A percentile compares a stretch with the other conserved stretches of the same genome.
These are phyloP conservation scores for Drosophila persimilis DNA, from an alignment of 1,140 invertebrate species.

Conservation along the genomic window DNA sequence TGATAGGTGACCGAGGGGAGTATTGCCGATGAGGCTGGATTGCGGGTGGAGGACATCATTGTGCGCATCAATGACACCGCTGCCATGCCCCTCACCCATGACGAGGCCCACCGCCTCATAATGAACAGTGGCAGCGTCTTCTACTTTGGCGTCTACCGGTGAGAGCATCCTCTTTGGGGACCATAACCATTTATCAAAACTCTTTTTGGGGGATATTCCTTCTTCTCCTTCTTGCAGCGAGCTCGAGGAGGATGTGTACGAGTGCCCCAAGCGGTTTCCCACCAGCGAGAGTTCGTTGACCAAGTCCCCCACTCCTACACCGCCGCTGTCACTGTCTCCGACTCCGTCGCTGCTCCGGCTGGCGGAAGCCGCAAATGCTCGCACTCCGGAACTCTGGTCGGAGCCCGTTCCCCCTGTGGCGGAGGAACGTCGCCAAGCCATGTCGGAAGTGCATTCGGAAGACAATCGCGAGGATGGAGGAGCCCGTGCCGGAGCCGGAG, in stretches of 20 bases:
- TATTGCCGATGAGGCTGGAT: constrained; percentile 91
- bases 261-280: constrained; percentile 48
- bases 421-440: constrained; percentile 49
- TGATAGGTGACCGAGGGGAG: constrained; percentile 89
- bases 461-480: constrained; percentile 28
- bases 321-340: constrained; percentile 30
- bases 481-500: background rate
- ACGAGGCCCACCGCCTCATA: constrained; percentile 91
- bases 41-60: constrained; percentile 92
- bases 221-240: constrained; percentile 29
- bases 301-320: constrained; percentile 48
- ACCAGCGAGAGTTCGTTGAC: constrained; percentile 64
- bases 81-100: constrained; percentile 88
- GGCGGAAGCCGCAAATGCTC: constrained; percentile 73
- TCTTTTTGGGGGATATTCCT: background rate
- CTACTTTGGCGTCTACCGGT: constrained; percentile 86
- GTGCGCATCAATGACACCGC: constrained; percentile 89
- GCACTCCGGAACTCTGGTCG: constrained; percentile 44
- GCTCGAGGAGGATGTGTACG: constrained; percentile 53
- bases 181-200: constrained; percentile 46
- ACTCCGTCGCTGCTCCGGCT: constrained; percentile 16
- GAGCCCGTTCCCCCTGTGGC: constrained; percentile 16
- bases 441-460: constrained; percentile 72
- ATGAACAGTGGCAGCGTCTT: constrained; percentile 89
- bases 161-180: constrained; percentile 22